These are phyloP conservation scores for Pseudotriccus pelzelni DNA, from an alignment of 2,797 vertebrate genomes.

Conservation along the genomic window DNA sequence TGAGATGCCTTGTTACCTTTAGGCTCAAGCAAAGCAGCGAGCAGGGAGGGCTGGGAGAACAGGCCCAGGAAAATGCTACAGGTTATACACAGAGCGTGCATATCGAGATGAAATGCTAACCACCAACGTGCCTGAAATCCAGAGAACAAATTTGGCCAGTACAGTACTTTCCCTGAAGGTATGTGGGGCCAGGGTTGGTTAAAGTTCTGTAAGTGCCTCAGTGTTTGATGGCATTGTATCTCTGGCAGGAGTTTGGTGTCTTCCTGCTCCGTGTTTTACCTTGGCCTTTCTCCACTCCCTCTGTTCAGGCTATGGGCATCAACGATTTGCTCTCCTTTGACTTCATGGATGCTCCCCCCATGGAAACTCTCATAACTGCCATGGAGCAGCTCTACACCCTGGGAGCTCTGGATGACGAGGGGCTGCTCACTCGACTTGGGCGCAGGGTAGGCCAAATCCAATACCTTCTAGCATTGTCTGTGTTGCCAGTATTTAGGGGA, in stretches of 20 bases:
- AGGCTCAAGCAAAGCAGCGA: conserved; percentile 98
- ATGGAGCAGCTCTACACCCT: conserved; percentile 99
- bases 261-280: not conserved
- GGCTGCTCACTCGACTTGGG: conserved; percentile 92
- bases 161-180: conserved; percentile 98
- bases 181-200: not conserved
- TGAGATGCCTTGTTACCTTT: not conserved
- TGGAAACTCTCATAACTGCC: conserved; percentile 98
- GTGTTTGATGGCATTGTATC: fast-evolving
- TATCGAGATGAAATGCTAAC: conserved; percentile 98
- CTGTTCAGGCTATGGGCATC: conserved; percentile 94
- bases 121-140: conserved; percentile 97
- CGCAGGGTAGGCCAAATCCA: conserved; percentile 83
- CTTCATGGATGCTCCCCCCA: conserved; percentile 98
- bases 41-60: conserved; percentile 95
- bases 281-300: not conserved
- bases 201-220: not conserved
- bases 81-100: conserved; percentile 94
- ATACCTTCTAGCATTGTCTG: not conserved
- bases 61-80: conserved; percentile 92
- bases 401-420: conserved; percentile 95
- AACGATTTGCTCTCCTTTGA: conserved; percentile 98
- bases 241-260: not conserved
- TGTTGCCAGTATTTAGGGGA: not conserved
- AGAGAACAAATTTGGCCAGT: conserved; percentile 96